These are phyloP conservation scores for Heliconius hermathena DNA, from an alignment of 1,140 invertebrate species.

Conservation along the genomic window DNA sequence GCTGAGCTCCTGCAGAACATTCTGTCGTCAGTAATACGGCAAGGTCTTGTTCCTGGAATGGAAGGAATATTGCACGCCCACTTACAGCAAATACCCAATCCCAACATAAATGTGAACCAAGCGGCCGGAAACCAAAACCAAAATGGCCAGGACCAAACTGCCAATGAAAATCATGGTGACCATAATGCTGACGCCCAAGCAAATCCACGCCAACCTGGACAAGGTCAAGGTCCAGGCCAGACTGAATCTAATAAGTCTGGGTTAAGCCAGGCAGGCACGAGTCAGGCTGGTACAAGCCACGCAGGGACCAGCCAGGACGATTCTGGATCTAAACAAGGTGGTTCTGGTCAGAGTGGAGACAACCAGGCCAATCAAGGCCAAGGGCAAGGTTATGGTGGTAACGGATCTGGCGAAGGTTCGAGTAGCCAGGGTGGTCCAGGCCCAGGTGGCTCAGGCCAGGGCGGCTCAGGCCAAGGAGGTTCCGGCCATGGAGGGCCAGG, in stretches of 20 bases:
- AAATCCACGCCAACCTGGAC: background rate
- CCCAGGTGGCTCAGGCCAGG: background rate
- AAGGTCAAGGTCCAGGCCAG: background rate
- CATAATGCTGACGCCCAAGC: background rate
- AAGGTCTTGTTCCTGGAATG: conserved; percentile 47
- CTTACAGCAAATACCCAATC: background rate
- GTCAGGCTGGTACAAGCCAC: background rate
- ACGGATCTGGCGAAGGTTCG: background rate
- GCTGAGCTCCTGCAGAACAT: conserved; percentile 58
- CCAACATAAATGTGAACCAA: background rate
- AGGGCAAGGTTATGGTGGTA: background rate
- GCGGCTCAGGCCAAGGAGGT: background rate
- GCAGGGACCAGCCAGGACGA: background rate
- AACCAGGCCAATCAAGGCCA: background rate
- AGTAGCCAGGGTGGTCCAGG: background rate
- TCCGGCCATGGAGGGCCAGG: background rate
- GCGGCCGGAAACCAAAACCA: background rate
- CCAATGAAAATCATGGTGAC: background rate
- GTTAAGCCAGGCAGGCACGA: background rate
- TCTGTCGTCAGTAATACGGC: conserved; percentile 51
- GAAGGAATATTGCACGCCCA: conserved; percentile 39
- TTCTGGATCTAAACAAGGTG: background rate
- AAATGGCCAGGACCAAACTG: background rate
- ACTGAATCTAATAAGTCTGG: background rate
- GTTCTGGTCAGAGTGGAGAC: background rate